A percentile compares a stretch with the other conserved stretches of the same genome.
These are phyloP conservation scores for Blastomussa wellsi DNA, from an alignment of 92 coral and sea anemone genomes.

Conservation along the genomic window DNA sequence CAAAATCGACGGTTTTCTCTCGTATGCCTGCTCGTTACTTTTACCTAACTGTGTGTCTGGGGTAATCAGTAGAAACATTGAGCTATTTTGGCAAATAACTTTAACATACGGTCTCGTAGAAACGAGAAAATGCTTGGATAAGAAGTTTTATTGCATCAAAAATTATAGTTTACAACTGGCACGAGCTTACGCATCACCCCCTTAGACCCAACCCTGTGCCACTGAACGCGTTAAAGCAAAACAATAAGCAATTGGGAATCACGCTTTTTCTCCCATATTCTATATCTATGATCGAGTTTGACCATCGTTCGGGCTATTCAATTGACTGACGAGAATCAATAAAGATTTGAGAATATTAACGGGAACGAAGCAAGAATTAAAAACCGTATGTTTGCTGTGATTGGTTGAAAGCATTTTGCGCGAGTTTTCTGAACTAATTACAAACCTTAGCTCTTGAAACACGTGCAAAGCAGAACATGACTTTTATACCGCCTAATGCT, in stretches of 20 bases:
- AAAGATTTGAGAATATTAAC: background rate
- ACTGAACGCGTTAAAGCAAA: background rate
- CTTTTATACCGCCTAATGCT: no score
- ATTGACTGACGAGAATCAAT: background rate
- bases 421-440: background rate
- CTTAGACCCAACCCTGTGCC: background rate
- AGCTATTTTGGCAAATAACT: no score
- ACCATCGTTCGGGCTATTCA: background rate
- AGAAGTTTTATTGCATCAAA: no score
- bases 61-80: no score
- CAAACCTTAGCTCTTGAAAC: no score
- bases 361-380: no score
- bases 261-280: background rate
- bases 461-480: background rate
- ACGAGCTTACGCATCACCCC: background rate
- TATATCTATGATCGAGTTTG: background rate
- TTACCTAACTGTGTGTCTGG: no score
- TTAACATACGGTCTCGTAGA: no score
- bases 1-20: no score
- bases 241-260: background rate
- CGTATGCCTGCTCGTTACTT: no score
- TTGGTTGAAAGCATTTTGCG: background rate
- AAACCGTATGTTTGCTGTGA: background rate
- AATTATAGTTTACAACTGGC: no score
- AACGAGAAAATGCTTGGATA: no score